Evolutionary conservation across 2,797 vertebrate species (phyloP), one percentile per base, ranked within the genome.

Genomic region (Malacoctenus gilli): DNA sequence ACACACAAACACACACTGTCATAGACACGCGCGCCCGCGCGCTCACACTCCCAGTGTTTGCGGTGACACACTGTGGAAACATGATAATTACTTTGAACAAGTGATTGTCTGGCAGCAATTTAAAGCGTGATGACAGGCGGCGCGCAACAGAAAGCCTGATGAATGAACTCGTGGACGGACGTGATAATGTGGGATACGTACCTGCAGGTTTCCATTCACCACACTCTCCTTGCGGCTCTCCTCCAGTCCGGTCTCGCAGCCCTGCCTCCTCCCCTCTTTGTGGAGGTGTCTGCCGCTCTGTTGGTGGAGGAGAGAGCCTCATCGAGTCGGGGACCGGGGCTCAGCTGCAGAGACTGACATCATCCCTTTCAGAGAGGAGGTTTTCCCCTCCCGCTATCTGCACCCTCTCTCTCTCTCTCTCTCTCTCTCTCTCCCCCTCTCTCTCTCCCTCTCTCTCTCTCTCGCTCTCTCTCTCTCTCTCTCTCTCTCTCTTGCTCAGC

Each of bases 261-360:
- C 42, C 49, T 40, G 49, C 46, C 51, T 75, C 65, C n/a, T n/a
- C n/a, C n/a, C 59, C 77, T 85, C 71, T 68, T 32, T 68, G 62
- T 80, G 63, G 67, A 47, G 64, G 59, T 70, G 62, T 25, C 56
- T 68, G 63, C 68, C 74, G 36, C 68, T 62, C 51, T 58, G 50
- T 53, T 85, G 85, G 75, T 84, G 79, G 75, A 83, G 81, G 79
- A 83, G 73, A 69, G 76, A 81, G 25, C 71, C 82, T 72, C 70
- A 74, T 85, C 77, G 81, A 87, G 85, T 81, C 81, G 77, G 80
- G 83, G 84, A 89, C 71, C 78, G 50, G 82, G 86, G 88, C 91
- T 92, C 90, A 91, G 90, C 90, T 91, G 91, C 91, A 91, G 90
- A 92, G 90, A 91, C 91, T 93, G 92, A 93, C 92, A 93, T 93